Evolutionary conservation across 1,140 invertebrate species (phyloP).

Genomic region (Galendromus occidentalis): DNA sequence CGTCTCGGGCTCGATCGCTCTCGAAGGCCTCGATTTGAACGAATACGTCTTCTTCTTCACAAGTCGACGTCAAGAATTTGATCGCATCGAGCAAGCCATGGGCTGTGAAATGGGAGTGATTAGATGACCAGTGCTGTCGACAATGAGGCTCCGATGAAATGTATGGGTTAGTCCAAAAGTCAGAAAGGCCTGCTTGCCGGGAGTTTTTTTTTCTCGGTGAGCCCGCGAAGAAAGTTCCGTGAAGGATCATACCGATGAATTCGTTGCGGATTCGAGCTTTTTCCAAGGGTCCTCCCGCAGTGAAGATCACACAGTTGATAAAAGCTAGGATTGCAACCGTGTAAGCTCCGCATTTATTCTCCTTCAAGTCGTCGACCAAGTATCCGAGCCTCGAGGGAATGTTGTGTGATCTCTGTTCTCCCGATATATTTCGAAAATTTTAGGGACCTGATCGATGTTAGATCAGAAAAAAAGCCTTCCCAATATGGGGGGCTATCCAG

Average conservation of each 20-base stretch:
- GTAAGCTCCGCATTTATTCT: conserved; percentile 56
- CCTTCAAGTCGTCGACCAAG: conserved; percentile 63
- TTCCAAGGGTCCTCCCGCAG: conserved; percentile 62
- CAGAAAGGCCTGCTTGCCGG: too few species aligned
- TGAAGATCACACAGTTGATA: conserved; percentile 85
- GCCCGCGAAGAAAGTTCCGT: conserved; percentile 21
- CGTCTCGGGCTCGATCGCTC: neutral
- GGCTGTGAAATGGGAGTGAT: neutral
- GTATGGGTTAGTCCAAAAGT: too few species aligned
- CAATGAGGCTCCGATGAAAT: too few species aligned
- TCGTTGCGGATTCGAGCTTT: conserved; percentile 71
- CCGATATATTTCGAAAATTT: neutral
- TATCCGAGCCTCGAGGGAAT: conserved; percentile 67
- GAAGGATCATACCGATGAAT: conserved; percentile 53
- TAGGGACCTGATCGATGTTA: neutral
- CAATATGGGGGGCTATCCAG: neutral
- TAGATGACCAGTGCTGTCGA: too few species aligned
- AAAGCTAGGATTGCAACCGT: conserved; percentile 73
- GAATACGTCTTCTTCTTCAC: conserved; percentile 11
- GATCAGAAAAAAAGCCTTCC: too few species aligned
- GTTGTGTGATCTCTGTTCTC: conserved; percentile 54
- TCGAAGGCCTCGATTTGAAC: conserved; percentile 7
- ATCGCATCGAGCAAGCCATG: neutral
- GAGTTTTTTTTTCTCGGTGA: too few species aligned
- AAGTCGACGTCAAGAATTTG: neutral